A percentile compares a stretch with the other conserved stretches of the same genome.
phyloP scores from a whole-genome alignment of 2,113 vertebrate genomes.

The Chascanopsetta lugubris region DNA sequence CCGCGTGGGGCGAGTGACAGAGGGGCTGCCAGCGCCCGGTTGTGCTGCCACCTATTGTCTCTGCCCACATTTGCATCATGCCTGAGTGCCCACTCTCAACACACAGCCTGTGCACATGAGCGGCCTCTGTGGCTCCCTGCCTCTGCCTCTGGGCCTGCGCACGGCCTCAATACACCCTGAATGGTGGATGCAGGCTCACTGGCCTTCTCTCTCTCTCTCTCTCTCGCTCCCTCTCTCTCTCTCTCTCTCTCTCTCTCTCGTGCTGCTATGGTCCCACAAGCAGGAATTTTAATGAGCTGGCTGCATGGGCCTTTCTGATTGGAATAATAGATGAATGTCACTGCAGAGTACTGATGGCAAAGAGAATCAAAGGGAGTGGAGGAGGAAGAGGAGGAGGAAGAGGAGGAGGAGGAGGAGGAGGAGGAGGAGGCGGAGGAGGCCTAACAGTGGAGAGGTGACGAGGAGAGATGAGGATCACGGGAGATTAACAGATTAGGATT shows the following conservation, averaged over 20 bases:
- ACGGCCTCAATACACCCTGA: background rate
- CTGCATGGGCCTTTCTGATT: constrained; percentile 56
- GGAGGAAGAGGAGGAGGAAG: background rate
- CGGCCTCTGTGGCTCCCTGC: constrained; percentile 37
- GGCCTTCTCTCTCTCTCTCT: constrained; percentile 60
- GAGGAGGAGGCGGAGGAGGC: background rate
- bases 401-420: background rate
- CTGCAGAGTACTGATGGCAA: constrained; percentile 5
- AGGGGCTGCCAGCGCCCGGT: constrained; percentile 9
- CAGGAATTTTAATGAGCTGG: constrained; percentile 80
- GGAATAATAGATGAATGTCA: constrained; percentile 50
- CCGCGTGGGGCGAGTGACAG: background rate
- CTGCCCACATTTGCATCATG: constrained; percentile 47
- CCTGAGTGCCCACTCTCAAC: constrained; percentile 60
- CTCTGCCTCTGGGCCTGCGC: constrained; percentile 42
- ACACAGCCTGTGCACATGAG: constrained; percentile 48
- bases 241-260: constrained; percentile 58
- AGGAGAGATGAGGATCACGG: background rate
- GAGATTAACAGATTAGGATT: constrained; percentile 11
- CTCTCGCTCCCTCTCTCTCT: constrained; percentile 53
- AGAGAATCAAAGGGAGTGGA: constrained; percentile 10
- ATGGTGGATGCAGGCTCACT: constrained; percentile 36
- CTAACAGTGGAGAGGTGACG: background rate
- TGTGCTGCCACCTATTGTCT: constrained; percentile 58
- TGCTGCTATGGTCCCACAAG: constrained; percentile 45